phyloP scores from a whole-genome alignment of 2,888 invertebrate species.

The Pristionchus entomophagus region DNA sequence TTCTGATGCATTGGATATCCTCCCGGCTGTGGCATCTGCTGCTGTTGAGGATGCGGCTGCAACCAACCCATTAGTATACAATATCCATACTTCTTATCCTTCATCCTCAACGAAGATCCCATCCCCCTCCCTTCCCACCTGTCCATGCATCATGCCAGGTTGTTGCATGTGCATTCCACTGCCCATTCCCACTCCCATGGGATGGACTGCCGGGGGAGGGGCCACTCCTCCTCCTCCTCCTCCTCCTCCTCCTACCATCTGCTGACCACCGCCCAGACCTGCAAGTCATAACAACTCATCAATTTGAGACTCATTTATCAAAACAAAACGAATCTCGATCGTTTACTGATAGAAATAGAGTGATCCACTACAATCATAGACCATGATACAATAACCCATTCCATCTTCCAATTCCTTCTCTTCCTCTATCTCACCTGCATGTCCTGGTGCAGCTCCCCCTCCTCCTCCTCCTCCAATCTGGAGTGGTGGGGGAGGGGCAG shows the following conservation, averaged over 20 bases:
- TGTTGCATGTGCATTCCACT: conserved; percentile 38
- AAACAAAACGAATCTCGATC: no score
- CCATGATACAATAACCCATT: not conserved
- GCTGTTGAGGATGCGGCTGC: not conserved
- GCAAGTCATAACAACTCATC: no score
- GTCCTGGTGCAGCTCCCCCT: not conserved
- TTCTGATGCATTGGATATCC: conserved; percentile 8
- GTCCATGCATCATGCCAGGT: conserved; percentile 14
- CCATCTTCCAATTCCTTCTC: no score
- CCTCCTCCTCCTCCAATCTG: not conserved
- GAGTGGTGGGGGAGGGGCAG: conserved; percentile 16
- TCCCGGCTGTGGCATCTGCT: not conserved
- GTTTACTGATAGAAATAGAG: no score
- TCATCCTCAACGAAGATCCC: no score
- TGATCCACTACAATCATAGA: no score
- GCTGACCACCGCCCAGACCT: not conserved
- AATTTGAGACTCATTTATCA: no score
- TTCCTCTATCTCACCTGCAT: not conserved
- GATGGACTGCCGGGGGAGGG: not conserved
- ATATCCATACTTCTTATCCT: not conserved
- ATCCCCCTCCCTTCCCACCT: not conserved
- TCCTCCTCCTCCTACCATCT: not conserved
- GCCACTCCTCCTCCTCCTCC: not conserved
- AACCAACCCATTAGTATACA: not conserved
- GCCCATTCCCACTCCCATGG: conserved; percentile 38